Conservation (phyloP, 2,113 vertebrate species). For the Ahaetulla prasina region DNA sequence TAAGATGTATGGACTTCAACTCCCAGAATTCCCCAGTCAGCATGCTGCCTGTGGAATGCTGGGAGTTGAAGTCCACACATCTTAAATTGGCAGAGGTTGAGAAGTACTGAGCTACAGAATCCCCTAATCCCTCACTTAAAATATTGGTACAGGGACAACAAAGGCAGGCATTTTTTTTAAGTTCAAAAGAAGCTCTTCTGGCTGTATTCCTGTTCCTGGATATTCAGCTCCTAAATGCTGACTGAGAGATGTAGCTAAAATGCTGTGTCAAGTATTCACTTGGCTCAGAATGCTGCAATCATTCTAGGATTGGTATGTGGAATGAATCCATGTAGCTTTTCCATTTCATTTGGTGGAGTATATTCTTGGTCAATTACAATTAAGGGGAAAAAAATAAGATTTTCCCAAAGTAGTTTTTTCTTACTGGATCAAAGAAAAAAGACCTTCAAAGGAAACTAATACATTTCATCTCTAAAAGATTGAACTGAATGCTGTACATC, state of each 20-base stretch:
- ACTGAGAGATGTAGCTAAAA: not conserved
- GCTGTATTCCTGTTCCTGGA: not conserved
- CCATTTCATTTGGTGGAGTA: not conserved
- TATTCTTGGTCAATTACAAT: not conserved
- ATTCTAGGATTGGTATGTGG: not conserved
- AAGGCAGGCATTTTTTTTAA: not conserved
- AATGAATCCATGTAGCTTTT: not conserved
- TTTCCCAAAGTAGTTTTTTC: not conserved
- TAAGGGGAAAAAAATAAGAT: not conserved
- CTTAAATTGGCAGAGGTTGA: not conserved
- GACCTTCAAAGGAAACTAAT: not conserved
- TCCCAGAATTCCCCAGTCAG: not conserved
- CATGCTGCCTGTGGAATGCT: not conserved
- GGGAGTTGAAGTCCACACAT: not conserved
- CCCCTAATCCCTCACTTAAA: not conserved
- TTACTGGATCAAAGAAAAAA: not conserved
- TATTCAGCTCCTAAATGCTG: not conserved
- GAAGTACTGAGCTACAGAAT: not conserved
- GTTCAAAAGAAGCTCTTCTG: not conserved
- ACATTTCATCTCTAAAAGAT: not conserved
- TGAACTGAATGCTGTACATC: not conserved
- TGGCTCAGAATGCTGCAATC: not conserved
- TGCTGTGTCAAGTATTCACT: not conserved
- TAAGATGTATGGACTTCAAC: not conserved
- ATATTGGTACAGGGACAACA: not conserved